Conservation (phyloP, 1,140 invertebrate species). For the Leptinotarsa texana region DNA sequence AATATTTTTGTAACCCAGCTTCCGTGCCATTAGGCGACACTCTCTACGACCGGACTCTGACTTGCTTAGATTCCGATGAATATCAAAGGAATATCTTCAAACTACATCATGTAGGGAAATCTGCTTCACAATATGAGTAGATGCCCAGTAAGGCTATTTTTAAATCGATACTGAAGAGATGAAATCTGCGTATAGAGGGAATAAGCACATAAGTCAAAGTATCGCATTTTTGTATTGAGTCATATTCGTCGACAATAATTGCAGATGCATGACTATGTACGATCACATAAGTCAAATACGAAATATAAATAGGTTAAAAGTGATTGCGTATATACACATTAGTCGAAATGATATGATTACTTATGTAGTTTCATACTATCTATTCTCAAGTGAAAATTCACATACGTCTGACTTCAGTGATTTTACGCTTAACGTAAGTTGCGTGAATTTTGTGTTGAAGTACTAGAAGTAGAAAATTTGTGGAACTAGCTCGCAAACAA, state of each 20-base stretch:
- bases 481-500: no score
- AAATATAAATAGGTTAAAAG: no score
- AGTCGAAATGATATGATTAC: not conserved
- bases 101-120: no score
- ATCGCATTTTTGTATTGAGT: not conserved
- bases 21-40: not conserved
- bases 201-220: no score
- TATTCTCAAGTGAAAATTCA: not conserved
- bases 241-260: slow-evolving; percentile 6
- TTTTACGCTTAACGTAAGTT: not conserved
- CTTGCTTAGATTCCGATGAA: not conserved
- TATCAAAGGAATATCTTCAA: not conserved
- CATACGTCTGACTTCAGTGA: not conserved
- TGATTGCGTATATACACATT: no score
- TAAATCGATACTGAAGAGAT: no score
- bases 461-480: no score
- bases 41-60: not conserved
- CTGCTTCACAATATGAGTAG: no score
- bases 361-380: not conserved
- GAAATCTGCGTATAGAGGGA: not conserved
- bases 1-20: slow-evolving; percentile 9
- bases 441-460: not conserved
- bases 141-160: no score
- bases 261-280: no score
- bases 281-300: no score